These are phyloP conservation scores for Bryconaethiops microstoma DNA, from an alignment of 2,797 vertebrate species.

Conservation along the genomic window DNA sequence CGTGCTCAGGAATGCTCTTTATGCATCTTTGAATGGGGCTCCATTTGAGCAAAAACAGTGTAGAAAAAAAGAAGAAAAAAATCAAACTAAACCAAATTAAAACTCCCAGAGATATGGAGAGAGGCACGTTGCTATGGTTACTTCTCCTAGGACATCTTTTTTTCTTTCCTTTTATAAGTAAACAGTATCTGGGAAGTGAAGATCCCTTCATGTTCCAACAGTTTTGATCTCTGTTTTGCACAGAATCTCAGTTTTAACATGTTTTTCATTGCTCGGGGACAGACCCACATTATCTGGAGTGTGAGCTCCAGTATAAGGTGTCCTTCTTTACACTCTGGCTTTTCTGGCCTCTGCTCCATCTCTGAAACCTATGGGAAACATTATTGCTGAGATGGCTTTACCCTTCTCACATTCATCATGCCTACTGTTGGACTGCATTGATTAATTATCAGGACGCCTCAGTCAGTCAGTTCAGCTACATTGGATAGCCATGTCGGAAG, in stretches of 20 bases:
- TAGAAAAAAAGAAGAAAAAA: constrained; percentile 41
- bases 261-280: background rate
- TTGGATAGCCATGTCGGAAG: constrained; percentile 36
- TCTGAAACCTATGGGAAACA: background rate
- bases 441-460: constrained; percentile 40
- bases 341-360: constrained; percentile 9
- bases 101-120: constrained; percentile 38
- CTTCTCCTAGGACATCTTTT: constrained; percentile 21
- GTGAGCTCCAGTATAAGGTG: background rate
- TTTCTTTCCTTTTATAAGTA: constrained; percentile 27
- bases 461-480: constrained; percentile 30
- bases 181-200: constrained; percentile 44
- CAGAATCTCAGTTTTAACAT: constrained; percentile 6
- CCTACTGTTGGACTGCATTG: constrained; percentile 5
- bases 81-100: constrained; percentile 48
- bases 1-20: constrained; percentile 52
- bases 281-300: background rate
- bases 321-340: constrained; percentile 1
- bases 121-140: constrained; percentile 59
- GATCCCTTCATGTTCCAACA: constrained; percentile 28
- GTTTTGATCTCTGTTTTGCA: constrained; percentile 35
- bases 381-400: constrained; percentile 20
- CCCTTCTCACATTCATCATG: constrained; percentile 34
- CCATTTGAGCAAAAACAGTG: constrained; percentile 36
- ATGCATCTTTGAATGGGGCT: constrained; percentile 36